Evolutionary conservation across 2,113 vertebrate species (phyloP).

Genomic region (Mungos mungo): DNA sequence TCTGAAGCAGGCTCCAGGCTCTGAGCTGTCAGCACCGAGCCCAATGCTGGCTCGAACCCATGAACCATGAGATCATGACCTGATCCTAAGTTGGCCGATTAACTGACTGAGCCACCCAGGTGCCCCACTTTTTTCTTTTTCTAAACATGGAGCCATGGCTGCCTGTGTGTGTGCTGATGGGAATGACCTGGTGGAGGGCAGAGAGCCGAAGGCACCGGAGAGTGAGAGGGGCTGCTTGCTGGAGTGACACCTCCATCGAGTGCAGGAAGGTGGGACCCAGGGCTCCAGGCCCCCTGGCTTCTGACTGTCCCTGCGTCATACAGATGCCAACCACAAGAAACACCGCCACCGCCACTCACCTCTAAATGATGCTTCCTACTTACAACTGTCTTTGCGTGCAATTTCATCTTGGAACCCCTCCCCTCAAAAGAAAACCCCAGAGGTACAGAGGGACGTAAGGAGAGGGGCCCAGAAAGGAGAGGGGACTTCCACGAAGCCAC

Average conservation of each 20-base stretch:
- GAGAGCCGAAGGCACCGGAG: no score
- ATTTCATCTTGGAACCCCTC: no score
- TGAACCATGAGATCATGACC: not conserved
- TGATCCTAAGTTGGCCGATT: not conserved
- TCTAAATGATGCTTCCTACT: not conserved
- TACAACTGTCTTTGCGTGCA: accelerated
- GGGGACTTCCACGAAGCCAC: not conserved
- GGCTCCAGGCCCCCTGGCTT: accelerated
- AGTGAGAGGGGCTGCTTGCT: not conserved
- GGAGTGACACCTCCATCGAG: accelerated
- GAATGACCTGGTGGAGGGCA: not conserved
- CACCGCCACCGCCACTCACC: accelerated
- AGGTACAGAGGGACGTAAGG: not conserved
- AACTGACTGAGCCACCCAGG: not conserved
- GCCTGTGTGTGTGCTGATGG: not conserved
- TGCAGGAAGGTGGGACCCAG: not conserved
- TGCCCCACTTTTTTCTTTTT: not conserved
- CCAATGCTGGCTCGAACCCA: accelerated
- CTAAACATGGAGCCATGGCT: not conserved
- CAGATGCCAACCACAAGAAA: not conserved
- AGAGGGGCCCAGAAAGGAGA: not conserved
- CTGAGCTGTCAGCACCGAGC: not conserved
- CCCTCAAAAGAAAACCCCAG: not conserved
- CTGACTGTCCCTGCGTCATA: accelerated
- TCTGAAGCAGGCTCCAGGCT: not conserved